Evolutionary conservation across 2,888 invertebrate species (phyloP).

Genomic region (Agrotis puta): DNA sequence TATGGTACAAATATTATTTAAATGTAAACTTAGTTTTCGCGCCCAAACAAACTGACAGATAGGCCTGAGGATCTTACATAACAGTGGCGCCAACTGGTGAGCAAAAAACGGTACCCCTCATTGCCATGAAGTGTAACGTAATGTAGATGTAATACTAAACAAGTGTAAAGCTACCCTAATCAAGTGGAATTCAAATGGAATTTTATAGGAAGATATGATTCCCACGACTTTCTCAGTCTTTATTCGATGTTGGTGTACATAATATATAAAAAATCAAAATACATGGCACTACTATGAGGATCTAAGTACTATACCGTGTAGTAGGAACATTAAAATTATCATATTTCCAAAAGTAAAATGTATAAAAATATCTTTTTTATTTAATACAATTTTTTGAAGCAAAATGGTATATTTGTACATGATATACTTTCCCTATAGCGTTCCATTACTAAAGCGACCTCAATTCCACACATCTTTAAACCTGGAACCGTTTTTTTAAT

Average conservation of each 20-base stretch:
- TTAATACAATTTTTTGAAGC: slow-evolving; percentile 69
- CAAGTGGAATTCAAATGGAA: slow-evolving; percentile 55
- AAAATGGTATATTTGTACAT: slow-evolving; percentile 76
- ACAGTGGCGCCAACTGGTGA: too few species aligned
- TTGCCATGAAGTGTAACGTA: slow-evolving; percentile 26
- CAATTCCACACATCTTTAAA: slow-evolving; percentile 53
- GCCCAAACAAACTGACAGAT: too few species aligned
- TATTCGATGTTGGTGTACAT: slow-evolving; percentile 82
- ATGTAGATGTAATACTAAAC: slow-evolving; percentile 50
- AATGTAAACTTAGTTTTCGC: too few species aligned
- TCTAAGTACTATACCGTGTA: slow-evolving; percentile 81
- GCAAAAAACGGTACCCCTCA: not conserved
- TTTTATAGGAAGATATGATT: slow-evolving; percentile 57
- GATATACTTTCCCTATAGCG: slow-evolving; percentile 46
- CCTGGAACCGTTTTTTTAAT: slow-evolving; percentile 16
- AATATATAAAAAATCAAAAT: slow-evolving; percentile 68
- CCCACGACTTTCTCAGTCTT: slow-evolving; percentile 84
- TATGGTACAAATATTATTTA: too few species aligned
- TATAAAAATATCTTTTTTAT: slow-evolving; percentile 81
- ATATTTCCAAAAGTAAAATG: slow-evolving; percentile 78
- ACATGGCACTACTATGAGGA: slow-evolving; percentile 84
- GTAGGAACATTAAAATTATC: slow-evolving; percentile 83
- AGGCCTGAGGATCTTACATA: too few species aligned
- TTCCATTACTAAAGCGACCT: slow-evolving; percentile 41
- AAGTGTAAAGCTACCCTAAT: slow-evolving; percentile 56